Evolutionary conservation across 1,140 invertebrate genomes (phyloP), one percentile per base, ranked within the genome.

Genomic region (Lepidurus couesii): DNA sequence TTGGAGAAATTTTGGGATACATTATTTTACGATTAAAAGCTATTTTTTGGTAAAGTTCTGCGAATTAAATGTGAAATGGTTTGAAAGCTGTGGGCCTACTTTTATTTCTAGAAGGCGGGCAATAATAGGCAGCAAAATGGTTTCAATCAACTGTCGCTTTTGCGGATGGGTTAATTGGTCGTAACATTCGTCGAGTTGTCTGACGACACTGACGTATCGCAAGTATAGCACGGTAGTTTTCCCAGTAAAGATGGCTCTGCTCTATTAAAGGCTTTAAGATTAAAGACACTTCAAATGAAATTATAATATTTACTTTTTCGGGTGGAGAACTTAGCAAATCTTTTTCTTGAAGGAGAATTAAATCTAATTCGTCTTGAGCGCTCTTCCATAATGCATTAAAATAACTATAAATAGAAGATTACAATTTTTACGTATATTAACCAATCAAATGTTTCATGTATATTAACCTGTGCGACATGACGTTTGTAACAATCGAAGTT

Each of bases 81-180:
- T 16, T 11, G 11, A 75, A 34, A 80, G 44, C 4, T 44, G 11
- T 43, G 5, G 7, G 74, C 77, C 42, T 78, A 80, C 80, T 82
- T 88, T 89, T 7, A 89, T 79, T 81, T 89, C 89, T 8, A 89
- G 79, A 8, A 88, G 83, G 74, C 95, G 87, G 5, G 93, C 95
- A 73, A 97, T 87, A 42, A 89, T 89, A 1, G 91, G 90, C 84
- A 97, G 94, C 0, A 98, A 84, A 1, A 96, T 83, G 80, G 92
- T 90, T 74, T 90, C 89, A 0, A 98, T 87, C 4, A 97, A 86
- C 43, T 91, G 82, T 73, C 95, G 86, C 84, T 98, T 98, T 84
- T 98, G 96, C 0, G 96, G 95, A 83, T 98, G 96, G 42, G 96
- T 87, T 78, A 96, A 89, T 86, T 95, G 95, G 83, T 97, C 95